A percentile compares a stretch with the other conserved stretches of the same genome.
Conservation (phyloP, 2,113 vertebrate genomes). For the Spermophilus dauricus region DNA sequence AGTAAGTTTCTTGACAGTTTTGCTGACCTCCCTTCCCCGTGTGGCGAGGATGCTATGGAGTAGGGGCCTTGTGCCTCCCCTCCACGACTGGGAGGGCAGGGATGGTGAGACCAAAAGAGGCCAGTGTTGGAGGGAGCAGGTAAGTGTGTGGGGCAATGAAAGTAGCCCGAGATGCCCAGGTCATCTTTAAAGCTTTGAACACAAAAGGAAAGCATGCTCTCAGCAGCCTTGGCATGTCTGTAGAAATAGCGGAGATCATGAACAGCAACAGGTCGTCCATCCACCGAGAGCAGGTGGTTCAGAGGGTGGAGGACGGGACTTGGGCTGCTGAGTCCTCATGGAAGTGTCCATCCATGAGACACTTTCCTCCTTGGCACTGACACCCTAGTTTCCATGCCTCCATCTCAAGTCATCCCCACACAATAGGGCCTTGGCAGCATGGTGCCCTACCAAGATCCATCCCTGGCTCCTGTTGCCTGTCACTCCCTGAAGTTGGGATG, state of each 20-base stretch:
- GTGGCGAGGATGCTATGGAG: background rate
- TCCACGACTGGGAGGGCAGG: background rate
- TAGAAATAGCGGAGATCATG: background rate
- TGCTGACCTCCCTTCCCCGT: background rate
- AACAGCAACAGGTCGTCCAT: background rate
- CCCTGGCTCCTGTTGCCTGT: background rate
- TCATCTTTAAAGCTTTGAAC: background rate
- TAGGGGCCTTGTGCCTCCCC: background rate
- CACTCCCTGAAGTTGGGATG: background rate
- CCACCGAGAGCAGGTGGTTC: background rate
- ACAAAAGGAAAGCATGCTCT: background rate
- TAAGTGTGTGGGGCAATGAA: background rate
- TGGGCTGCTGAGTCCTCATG: background rate
- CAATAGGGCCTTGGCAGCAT: no score
- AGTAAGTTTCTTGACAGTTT: background rate
- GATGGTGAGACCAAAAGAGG: no score
- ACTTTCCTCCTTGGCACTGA: background rate
- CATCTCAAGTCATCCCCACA: background rate
- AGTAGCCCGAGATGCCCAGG: background rate
- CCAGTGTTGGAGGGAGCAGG: background rate
- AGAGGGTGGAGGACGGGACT: fast-evolving
- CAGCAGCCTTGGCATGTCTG: background rate
- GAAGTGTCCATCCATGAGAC: fast-evolving
- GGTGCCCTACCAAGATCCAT: background rate
- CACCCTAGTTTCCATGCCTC: background rate